A percentile compares a stretch with the other conserved stretches of the same genome.
Evolutionary conservation across 1,140 invertebrate genomes (phyloP).

Genomic region (Drosophila parabipectinata): DNA sequence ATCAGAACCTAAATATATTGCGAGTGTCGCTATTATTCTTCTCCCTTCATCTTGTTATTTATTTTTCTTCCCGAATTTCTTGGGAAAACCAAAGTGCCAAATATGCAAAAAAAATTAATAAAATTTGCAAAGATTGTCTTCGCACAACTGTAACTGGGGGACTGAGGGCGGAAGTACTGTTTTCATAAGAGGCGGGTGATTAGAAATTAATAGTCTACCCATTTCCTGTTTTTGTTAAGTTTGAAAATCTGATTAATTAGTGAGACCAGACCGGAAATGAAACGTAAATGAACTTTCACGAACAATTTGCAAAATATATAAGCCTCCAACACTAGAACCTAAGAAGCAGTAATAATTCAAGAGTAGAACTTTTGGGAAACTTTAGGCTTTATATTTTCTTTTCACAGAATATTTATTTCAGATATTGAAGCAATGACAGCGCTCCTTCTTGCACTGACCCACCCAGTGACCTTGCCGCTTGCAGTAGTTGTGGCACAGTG

Average conservation of each 20-base stretch:
- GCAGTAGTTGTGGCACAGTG: slow-evolving; percentile 75
- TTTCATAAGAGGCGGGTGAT: background rate
- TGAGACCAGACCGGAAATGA: background rate
- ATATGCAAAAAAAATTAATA: no score
- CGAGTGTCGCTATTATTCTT: no score
- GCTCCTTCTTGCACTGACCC: slow-evolving; percentile 71
- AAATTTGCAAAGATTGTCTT: background rate
- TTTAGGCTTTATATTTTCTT: background rate
- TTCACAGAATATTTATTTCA: background rate
- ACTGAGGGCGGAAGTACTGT: background rate
- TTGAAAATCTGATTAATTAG: slow-evolving; percentile 10
- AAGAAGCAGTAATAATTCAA: no score
- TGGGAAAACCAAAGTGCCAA: no score
- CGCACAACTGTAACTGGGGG: background rate
- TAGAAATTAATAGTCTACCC: background rate
- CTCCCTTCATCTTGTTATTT: no score
- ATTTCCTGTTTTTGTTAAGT: slow-evolving; percentile 3
- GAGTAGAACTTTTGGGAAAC: no score
- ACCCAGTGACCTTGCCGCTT: slow-evolving; percentile 75
- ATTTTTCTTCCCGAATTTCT: no score
- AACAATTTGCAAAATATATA: background rate
- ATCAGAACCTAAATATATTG: no score
- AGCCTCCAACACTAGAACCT: no score
- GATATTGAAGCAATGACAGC: slow-evolving; percentile 66
- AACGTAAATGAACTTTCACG: background rate